Conservation (phyloP, 2,888 invertebrate genomes). For the Cheilosia soror region DNA sequence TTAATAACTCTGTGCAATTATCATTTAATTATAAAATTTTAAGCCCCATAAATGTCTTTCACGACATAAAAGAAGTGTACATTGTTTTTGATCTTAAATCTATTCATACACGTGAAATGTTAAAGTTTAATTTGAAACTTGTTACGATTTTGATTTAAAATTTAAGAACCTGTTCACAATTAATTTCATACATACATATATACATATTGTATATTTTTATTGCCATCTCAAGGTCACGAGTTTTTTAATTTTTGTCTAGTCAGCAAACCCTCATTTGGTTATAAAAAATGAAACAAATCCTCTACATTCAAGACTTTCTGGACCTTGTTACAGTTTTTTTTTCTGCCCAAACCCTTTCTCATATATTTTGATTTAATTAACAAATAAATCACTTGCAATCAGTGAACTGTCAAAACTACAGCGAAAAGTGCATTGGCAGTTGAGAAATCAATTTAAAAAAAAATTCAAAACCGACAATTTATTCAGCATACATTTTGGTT, state of each 20-base stretch:
- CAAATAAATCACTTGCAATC: constrained; percentile 49
- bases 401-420: constrained; percentile 28
- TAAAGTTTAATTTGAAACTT: constrained; percentile 25
- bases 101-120: constrained; percentile 21
- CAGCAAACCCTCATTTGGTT: background rate
- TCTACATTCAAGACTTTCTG: background rate
- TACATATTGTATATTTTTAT: no score
- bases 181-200: background rate
- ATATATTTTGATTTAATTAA: background rate
- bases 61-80: no score
- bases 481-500: constrained; percentile 42
- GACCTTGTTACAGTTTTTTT: constrained; percentile 42
- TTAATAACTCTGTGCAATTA: background rate
- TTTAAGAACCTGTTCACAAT: background rate
- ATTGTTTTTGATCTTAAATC: background rate
- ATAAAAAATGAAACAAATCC: background rate
- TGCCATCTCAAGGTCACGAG: background rate
- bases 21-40: background rate
- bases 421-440: background rate
- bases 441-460: constrained; percentile 17
- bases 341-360: background rate
- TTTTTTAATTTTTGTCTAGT: background rate
- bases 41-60: no score
- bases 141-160: background rate
- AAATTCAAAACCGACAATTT: constrained; percentile 29